Evolutionary conservation across 1,140 invertebrate species (phyloP).

Genomic region (Dryas iulia): DNA sequence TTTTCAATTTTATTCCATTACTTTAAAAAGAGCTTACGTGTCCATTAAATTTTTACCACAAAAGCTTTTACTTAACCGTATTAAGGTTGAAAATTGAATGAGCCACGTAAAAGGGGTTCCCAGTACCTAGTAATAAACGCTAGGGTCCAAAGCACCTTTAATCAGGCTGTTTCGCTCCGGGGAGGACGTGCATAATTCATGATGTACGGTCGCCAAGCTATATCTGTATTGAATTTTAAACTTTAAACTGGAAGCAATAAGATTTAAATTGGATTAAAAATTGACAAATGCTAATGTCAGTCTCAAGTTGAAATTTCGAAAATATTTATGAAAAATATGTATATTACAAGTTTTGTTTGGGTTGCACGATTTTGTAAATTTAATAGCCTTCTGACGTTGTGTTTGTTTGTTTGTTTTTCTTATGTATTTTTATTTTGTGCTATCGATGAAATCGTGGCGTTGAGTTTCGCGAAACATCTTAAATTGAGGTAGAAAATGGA

Average conservation of each 20-base stretch:
- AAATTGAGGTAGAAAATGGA: too few species aligned
- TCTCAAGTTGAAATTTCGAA: slow-evolving; percentile 26
- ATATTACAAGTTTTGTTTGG: slow-evolving; percentile 11
- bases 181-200: slow-evolving; percentile 40
- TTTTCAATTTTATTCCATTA: slow-evolving; percentile 8
- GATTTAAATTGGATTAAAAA: slow-evolving; percentile 1
- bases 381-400: neutral
- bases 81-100: slow-evolving; percentile 2
- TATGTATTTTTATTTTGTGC: neutral
- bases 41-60: neutral
- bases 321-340: slow-evolving; percentile 23
- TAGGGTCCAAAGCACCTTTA: slow-evolving; percentile 37
- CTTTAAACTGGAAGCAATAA: slow-evolving; percentile 1
- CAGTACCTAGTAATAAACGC: slow-evolving; percentile 33
- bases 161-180: slow-evolving; percentile 36
- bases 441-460: too few species aligned
- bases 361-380: neutral
- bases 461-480: too few species aligned
- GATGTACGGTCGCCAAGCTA: slow-evolving; percentile 19
- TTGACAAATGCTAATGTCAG: slow-evolving; percentile 26
- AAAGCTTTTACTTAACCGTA: neutral
- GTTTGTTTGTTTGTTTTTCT: neutral
- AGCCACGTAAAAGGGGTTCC: neutral
- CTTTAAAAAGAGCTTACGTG: neutral
- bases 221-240: slow-evolving; percentile 17